Conservation (phyloP, 2,797 vertebrate genomes). For the Philypnodon macrostomus region DNA sequence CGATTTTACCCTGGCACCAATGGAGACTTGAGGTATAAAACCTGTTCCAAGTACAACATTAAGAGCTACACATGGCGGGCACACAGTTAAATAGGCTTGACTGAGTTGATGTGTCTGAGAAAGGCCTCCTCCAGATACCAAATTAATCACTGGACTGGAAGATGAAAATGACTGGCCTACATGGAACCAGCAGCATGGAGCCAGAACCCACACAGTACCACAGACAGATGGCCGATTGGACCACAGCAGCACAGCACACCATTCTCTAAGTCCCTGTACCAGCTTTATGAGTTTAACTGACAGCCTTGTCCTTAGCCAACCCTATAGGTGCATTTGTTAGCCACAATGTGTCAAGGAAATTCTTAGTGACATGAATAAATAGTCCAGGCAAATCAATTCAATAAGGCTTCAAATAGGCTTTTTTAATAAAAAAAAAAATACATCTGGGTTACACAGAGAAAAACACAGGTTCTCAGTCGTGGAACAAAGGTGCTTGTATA, state of each 20-base stretch:
- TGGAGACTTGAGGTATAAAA: conserved; percentile 24
- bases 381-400: too few relatives aligned
- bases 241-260: conserved; percentile 52
- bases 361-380: too few relatives aligned
- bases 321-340: not conserved
- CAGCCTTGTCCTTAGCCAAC: conserved; percentile 1
- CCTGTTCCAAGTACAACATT: conserved; percentile 36
- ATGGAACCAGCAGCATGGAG: conserved; percentile 58
- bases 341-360: too few relatives aligned
- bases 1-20: conserved; percentile 38
- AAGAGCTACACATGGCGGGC: conserved; percentile 23
- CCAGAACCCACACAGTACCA: conserved; percentile 62
- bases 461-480: too few relatives aligned
- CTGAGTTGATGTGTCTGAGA: conserved; percentile 45
- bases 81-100: conserved; percentile 21
- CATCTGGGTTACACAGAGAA: too few relatives aligned
- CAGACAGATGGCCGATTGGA: conserved; percentile 69
- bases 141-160: conserved; percentile 72
- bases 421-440: too few relatives aligned
- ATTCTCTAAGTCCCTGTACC: conserved; percentile 29
- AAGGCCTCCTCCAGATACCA: conserved; percentile 62
- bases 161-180: conserved; percentile 73
- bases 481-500: too few relatives aligned
- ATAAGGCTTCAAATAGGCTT: too few relatives aligned
- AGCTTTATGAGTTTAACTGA: conserved; percentile 34